These are phyloP conservation scores for Thermophis baileyi DNA, from an alignment of 2,113 vertebrate genomes.

Conservation along the genomic window DNA sequence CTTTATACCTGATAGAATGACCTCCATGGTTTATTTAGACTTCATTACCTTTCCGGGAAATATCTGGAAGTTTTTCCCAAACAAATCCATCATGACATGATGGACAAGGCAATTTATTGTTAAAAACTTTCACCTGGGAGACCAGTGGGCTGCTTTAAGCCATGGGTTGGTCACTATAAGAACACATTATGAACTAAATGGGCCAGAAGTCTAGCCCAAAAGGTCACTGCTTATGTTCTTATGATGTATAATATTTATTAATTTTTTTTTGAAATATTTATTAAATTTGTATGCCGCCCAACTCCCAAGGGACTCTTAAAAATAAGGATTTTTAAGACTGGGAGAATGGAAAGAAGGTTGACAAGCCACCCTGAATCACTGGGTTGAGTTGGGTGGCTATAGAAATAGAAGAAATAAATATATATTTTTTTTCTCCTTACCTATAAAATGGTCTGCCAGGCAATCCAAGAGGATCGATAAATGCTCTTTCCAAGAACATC, in stretches of 20 bases:
- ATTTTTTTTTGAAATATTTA: no score
- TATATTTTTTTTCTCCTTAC: slow-evolving; percentile 62
- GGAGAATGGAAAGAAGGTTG: background rate
- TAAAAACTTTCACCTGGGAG: background rate
- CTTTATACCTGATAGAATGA: background rate
- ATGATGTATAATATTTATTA: no score
- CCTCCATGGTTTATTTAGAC: background rate
- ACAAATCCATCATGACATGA: background rate
- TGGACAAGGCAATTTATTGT: background rate
- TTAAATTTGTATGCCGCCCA: no score
- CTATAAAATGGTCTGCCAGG: slow-evolving; percentile 91
- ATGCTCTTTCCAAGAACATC: slow-evolving; percentile 92
- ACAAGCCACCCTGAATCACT: background rate
- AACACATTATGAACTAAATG: background rate
- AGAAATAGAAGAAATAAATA: background rate
- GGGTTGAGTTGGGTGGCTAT: background rate
- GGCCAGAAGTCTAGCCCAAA: background rate
- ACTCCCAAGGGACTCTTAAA: no score
- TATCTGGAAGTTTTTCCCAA: background rate
- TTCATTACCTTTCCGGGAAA: background rate
- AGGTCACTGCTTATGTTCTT: background rate
- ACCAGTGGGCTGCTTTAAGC: background rate
- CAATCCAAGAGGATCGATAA: slow-evolving; percentile 90
- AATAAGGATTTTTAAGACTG: background rate
- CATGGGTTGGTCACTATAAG: background rate